phyloP scores from a whole-genome alignment of 2,113 vertebrate species.

The Eubucco bourcierii region DNA sequence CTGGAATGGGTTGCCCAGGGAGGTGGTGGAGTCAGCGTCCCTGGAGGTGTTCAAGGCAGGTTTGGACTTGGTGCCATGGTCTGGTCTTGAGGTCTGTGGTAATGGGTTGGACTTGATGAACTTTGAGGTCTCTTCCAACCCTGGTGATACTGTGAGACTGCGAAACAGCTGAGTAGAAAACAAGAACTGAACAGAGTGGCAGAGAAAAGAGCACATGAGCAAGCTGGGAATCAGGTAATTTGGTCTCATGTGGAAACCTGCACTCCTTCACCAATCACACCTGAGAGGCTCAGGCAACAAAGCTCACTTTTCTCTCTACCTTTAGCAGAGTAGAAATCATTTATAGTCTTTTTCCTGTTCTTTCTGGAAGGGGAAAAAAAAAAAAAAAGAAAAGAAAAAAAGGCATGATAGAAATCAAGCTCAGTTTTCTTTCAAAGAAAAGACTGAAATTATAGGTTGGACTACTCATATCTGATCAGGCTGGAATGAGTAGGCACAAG shows the following conservation, averaged over 20 bases:
- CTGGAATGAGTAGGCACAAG: conserved; percentile 42
- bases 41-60: too few species aligned
- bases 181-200: not conserved
- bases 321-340: not conserved
- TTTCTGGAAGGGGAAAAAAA: not conserved
- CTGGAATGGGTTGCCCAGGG: too few species aligned
- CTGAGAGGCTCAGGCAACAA: not conserved
- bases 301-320: not conserved
- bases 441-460: not conserved
- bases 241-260: not conserved
- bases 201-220: not conserved
- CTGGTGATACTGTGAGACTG: too few species aligned
- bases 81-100: too few species aligned
- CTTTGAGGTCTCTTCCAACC: too few species aligned
- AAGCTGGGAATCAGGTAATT: not conserved
- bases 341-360: not conserved
- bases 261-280: not conserved
- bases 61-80: too few species aligned
- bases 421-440: conserved; percentile 14
- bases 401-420: not conserved
- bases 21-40: too few species aligned
- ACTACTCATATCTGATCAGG: conserved; percentile 28
- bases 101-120: too few species aligned
- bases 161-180: not conserved
- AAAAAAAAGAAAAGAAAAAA: not conserved